Percentiles rank a stretch among this genome's conserved stretches.
These are phyloP conservation scores for Caenorhabditis sp. DNA, from an alignment of 2,888 invertebrate species.

Conservation along the genomic window DNA sequence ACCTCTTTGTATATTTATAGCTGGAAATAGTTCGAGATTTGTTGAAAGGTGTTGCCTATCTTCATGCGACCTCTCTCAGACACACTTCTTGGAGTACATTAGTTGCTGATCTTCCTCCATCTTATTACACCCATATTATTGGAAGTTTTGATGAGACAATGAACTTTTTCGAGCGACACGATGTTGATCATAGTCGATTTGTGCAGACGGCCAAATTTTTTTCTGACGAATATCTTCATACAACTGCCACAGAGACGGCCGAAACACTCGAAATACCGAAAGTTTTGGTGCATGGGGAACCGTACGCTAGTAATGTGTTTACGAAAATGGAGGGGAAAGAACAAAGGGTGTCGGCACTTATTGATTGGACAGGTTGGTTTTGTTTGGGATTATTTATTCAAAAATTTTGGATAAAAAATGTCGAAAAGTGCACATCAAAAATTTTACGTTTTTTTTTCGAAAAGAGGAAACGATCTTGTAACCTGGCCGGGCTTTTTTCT, in stretches of 20 bases:
- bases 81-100: slow-evolving; percentile 61
- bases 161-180: slow-evolving; percentile 50
- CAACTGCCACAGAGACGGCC: slow-evolving; percentile 52
- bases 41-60: slow-evolving; percentile 56
- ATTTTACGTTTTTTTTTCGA: no score
- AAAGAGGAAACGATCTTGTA: no score
- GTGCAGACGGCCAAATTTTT: slow-evolving; percentile 43
- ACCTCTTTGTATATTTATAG: slow-evolving; percentile 31
- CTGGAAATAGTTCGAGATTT: slow-evolving; percentile 60
- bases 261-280: slow-evolving; percentile 45
- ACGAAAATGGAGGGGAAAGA: slow-evolving; percentile 43
- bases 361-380: slow-evolving; percentile 63
- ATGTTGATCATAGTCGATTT: slow-evolving; percentile 53
- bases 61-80: slow-evolving; percentile 59
- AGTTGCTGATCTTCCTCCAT: slow-evolving; percentile 50
- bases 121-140: slow-evolving; percentile 48
- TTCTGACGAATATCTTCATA: slow-evolving; percentile 48
- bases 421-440: neutral
- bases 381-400: neutral
- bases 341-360: slow-evolving; percentile 49
- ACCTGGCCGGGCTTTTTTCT: no score
- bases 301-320: slow-evolving; percentile 60
- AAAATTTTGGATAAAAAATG: neutral
- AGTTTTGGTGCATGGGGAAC: slow-evolving; percentile 64
- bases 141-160: slow-evolving; percentile 46